These are phyloP conservation scores for Zalophus californianus DNA, from an alignment of 2,797 vertebrate genomes.

Conservation along the genomic window DNA sequence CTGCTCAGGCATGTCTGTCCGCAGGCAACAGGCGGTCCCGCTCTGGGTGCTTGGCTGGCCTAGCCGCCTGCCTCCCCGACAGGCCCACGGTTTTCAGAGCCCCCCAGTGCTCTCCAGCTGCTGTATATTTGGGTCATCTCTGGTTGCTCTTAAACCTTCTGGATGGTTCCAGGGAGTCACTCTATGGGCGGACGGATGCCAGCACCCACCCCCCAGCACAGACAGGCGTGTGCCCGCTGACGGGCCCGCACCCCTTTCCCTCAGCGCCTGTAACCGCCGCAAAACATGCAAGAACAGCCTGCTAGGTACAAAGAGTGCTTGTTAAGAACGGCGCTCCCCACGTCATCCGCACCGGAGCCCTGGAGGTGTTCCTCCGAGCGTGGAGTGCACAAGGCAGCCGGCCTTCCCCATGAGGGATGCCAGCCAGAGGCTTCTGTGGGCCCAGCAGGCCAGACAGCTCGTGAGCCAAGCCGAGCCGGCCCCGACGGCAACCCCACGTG, in stretches of 20 bases:
- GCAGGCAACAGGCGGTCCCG: too few species aligned
- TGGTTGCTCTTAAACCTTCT: not conserved
- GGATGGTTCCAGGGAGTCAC: not conserved
- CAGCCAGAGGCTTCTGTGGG: not conserved
- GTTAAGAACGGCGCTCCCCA: not conserved
- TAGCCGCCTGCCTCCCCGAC: not conserved
- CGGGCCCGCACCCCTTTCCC: not conserved
- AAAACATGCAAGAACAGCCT: not conserved
- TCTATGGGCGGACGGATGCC: not conserved
- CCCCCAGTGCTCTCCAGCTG: not conserved
- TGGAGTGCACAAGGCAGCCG: not conserved
- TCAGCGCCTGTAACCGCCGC: not conserved
- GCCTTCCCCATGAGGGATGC: not conserved
- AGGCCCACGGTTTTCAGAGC: not conserved
- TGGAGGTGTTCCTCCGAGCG: not conserved
- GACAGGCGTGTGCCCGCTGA: accelerated
- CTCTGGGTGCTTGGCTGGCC: not conserved
- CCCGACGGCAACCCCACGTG: accelerated
- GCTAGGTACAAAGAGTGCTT: not conserved
- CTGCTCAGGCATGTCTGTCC: not conserved
- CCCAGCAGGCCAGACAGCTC: too few species aligned
- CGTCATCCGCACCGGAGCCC: not conserved
- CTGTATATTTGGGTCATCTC: not conserved
- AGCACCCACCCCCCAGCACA: not conserved
- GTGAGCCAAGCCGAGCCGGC: accelerated